Percentiles rank a stretch among this genome's conserved stretches.
These are phyloP conservation scores for Nomada ruficornis DNA, from an alignment of 2,888 invertebrate species.

Conservation along the genomic window DNA sequence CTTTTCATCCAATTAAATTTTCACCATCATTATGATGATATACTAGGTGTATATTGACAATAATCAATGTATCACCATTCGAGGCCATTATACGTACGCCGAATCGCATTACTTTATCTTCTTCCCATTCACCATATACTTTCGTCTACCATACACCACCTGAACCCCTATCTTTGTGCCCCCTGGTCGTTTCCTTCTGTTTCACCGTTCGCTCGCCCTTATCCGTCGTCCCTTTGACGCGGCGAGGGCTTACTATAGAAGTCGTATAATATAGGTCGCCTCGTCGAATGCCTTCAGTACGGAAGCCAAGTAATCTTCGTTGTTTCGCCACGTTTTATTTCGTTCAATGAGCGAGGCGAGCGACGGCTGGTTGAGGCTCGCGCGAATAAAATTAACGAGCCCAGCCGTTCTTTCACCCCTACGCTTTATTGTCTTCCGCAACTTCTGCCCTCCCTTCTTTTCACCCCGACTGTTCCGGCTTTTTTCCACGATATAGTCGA, in stretches of 20 bases:
- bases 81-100: slow-evolving; percentile 40
- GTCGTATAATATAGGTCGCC: slow-evolving; percentile 63
- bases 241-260: slow-evolving; percentile 35
- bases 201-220: neutral
- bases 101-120: slow-evolving; percentile 37
- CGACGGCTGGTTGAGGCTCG: slow-evolving; percentile 27
- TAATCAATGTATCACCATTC: slow-evolving; percentile 44
- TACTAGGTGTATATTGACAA: neutral
- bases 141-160: neutral
- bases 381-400: slow-evolving; percentile 67
- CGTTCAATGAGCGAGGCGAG: slow-evolving; percentile 45
- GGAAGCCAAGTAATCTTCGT: slow-evolving; percentile 62
- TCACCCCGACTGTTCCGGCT: neutral
- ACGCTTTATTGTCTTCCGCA: slow-evolving; percentile 56
- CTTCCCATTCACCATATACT: no score
- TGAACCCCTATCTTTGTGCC: slow-evolving; percentile 32
- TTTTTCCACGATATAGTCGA: slow-evolving; percentile 2
- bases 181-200: slow-evolving; percentile 7
- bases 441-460: slow-evolving; percentile 20
- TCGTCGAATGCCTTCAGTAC: slow-evolving; percentile 59
- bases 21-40: no score
- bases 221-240: slow-evolving; percentile 9
- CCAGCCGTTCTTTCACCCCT: slow-evolving; percentile 50
- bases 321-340: slow-evolving; percentile 62
- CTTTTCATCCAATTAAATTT: no score